Percentiles rank a stretch among this genome's conserved stretches.
These are phyloP conservation scores for Itoplectis maculator DNA, from an alignment of 2,888 invertebrate species.

Conservation along the genomic window DNA sequence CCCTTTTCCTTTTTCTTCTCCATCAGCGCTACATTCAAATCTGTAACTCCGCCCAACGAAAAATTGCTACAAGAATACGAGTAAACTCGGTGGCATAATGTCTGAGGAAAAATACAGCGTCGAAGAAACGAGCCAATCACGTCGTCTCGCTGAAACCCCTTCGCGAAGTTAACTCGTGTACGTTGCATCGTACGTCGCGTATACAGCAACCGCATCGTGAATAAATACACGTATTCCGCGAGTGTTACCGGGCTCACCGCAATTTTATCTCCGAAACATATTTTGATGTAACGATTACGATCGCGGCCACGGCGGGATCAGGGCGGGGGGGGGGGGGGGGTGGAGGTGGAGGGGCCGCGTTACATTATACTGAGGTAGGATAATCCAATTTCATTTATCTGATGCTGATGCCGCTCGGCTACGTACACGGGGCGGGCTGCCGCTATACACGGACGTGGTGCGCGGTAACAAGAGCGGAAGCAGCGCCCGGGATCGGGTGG, in stretches of 20 bases:
- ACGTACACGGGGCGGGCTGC: not conserved
- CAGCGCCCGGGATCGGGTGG: slow-evolving; percentile 45
- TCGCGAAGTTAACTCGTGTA: too few species aligned
- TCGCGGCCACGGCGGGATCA: not conserved
- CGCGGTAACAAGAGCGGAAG: slow-evolving; percentile 29
- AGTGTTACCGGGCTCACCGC: slow-evolving; percentile 9
- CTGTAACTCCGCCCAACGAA: slow-evolving; percentile 4
- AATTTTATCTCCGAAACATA: slow-evolving; percentile 36
- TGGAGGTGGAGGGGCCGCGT: not conserved
- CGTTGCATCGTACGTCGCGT: too few species aligned
- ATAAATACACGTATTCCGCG: not conserved
- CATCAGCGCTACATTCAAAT: slow-evolving; percentile 22
- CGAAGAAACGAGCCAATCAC: too few species aligned
- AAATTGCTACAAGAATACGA: not conserved
- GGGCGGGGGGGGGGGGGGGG: not conserved
- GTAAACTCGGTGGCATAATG: too few species aligned
- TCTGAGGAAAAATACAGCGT: too few species aligned
- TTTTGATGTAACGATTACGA: slow-evolving; percentile 52
- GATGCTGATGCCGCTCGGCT: slow-evolving; percentile 32
- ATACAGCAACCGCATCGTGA: too few species aligned
- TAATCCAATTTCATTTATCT: slow-evolving; percentile 63
- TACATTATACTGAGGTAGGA: slow-evolving; percentile 48
- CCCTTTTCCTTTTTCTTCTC: not conserved
- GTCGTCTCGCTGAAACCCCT: too few species aligned
- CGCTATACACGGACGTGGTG: slow-evolving; percentile 1